Evolutionary conservation across 2,113 vertebrate species (phyloP).

Genomic region (Paedocypris sp.): DNA sequence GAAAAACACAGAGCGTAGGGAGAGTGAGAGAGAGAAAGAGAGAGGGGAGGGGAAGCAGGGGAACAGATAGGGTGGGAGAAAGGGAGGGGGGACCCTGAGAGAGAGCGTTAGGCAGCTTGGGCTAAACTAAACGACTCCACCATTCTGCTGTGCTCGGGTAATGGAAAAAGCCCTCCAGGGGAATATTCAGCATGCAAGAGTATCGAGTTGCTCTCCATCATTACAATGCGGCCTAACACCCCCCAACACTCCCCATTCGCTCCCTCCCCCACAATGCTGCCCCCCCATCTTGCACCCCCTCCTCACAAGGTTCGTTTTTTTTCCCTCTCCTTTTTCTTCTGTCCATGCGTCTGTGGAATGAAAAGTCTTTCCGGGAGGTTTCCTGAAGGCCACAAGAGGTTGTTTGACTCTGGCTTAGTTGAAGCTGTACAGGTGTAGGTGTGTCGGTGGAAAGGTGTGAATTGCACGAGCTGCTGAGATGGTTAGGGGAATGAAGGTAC

Average conservation of each 20-base stretch:
- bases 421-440: slow-evolving; percentile 10
- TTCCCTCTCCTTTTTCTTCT: slow-evolving; percentile 19
- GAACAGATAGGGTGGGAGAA: slow-evolving; percentile 25
- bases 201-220: slow-evolving; percentile 60
- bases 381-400: slow-evolving; percentile 39
- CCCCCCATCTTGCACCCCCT: not conserved
- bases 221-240: slow-evolving; percentile 51
- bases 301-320: slow-evolving; percentile 10
- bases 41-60: slow-evolving; percentile 28
- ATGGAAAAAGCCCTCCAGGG: slow-evolving; percentile 80
- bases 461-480: not conserved
- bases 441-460: not conserved
- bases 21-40: slow-evolving; percentile 13
- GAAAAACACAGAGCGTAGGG: slow-evolving; percentile 59
- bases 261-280: slow-evolving; percentile 42
- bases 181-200: slow-evolving; percentile 65
- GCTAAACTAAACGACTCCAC: slow-evolving; percentile 58
- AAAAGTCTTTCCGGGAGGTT: slow-evolving; percentile 41
- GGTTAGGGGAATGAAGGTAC: not conserved
- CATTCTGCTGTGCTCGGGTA: slow-evolving; percentile 58
- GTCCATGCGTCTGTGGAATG: slow-evolving; percentile 34
- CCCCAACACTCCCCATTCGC: slow-evolving; percentile 21
- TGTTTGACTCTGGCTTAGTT: slow-evolving; percentile 30
- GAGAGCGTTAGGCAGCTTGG: slow-evolving; percentile 38
- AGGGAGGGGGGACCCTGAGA: slow-evolving; percentile 31